A percentile compares a stretch with the other conserved stretches of the same genome.
phyloP scores from a whole-genome alignment of 2,113 vertebrate species.

The Camarhynchus parvulus region DNA sequence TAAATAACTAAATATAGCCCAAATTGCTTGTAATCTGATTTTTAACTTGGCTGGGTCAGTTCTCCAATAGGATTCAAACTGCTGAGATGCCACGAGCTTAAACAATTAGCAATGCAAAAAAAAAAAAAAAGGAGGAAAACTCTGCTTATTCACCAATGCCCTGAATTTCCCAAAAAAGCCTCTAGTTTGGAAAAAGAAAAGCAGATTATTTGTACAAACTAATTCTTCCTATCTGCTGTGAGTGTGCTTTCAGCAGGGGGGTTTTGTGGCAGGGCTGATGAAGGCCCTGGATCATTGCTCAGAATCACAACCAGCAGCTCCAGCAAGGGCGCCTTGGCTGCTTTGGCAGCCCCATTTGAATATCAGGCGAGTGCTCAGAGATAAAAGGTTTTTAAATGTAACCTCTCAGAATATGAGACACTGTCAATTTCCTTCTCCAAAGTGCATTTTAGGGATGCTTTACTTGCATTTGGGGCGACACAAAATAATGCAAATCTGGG shows the following conservation, averaged over 20 bases:
- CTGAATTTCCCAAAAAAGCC: background rate
- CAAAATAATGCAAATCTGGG: background rate
- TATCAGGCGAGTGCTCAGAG: background rate
- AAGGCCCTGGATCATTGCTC: background rate
- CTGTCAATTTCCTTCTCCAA: background rate
- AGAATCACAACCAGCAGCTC: conserved; percentile 9
- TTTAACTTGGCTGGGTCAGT: conserved; percentile 1
- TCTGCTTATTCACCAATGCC: background rate
- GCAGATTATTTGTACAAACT: conserved; percentile 28
- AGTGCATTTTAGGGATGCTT: background rate
- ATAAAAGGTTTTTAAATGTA: conserved; percentile 27
- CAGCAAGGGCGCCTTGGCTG: background rate
- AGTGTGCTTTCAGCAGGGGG: background rate
- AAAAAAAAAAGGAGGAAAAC: background rate
- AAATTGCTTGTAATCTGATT: conserved; percentile 28
- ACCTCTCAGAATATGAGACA: background rate
- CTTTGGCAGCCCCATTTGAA: conserved; percentile 8
- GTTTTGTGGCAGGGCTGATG: conserved; percentile 35
- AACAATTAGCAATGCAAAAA: conserved; percentile 17
- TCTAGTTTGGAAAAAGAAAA: background rate
- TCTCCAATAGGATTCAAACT: background rate
- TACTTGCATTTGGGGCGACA: background rate
- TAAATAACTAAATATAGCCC: background rate
- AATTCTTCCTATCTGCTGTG: conserved; percentile 30
- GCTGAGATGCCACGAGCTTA: background rate